Conservation (phyloP, 2,113 vertebrate species). For the Lethenteron camtschaticum region DNA sequence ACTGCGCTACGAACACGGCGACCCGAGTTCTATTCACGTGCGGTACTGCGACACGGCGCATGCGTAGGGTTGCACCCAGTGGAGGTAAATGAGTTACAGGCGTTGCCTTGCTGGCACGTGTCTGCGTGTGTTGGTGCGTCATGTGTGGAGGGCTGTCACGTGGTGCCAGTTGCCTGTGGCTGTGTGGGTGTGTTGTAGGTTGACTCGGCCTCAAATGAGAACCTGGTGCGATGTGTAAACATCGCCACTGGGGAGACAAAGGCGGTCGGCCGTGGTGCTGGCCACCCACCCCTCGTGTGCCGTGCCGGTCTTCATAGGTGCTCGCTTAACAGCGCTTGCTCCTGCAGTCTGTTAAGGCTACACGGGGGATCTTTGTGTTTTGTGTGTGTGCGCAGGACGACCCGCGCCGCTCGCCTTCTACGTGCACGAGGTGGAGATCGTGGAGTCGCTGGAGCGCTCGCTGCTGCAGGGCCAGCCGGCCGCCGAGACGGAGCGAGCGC, state of each 20-base stretch:
- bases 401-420: conserved; percentile 62
- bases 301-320: not conserved
- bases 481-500: conserved; percentile 61
- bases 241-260: not conserved
- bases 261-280: not conserved
- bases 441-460: conserved; percentile 40
- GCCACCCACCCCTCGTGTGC: not conserved
- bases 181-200: too few species aligned
- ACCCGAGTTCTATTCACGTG: too few species aligned
- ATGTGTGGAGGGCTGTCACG: too few species aligned
- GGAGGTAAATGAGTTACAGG: too few species aligned
- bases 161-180: too few species aligned
- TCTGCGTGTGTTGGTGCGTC: too few species aligned
- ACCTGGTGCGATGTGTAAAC: not conserved
- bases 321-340: not conserved
- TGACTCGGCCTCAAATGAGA: too few species aligned
- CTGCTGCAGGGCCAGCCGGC: conserved; percentile 28
- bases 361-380: not conserved
- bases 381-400: conserved; percentile 36
- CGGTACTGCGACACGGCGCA: too few species aligned
- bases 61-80: too few species aligned
- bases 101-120: too few species aligned
- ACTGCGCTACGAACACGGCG: too few species aligned
- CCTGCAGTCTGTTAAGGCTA: not conserved
- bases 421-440: conserved; percentile 37